phyloP scores from a whole-genome alignment of 2,113 vertebrate genomes.

The Synodontis membranacea region DNA sequence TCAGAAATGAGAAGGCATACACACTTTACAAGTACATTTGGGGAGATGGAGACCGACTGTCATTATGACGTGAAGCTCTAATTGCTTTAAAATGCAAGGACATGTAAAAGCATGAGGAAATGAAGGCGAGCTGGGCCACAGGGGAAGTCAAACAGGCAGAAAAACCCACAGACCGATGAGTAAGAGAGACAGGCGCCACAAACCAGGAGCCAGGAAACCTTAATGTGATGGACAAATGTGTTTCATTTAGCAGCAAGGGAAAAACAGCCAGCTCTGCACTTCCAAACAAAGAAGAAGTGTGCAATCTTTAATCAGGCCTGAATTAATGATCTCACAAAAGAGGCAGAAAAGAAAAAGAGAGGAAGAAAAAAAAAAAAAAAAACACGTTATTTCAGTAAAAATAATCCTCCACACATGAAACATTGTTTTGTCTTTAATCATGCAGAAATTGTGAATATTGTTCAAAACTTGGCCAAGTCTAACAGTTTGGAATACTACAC shows the following conservation, averaged over 20 bases:
- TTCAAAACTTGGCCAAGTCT: constrained; percentile 13
- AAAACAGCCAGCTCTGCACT: not conserved
- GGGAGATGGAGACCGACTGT: constrained; percentile 64
- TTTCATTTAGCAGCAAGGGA: constrained; percentile 31
- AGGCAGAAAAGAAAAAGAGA: not conserved
- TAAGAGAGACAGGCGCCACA: constrained; percentile 57
- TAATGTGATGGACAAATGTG: constrained; percentile 43
- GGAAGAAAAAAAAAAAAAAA: not conserved
- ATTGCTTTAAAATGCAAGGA: constrained; percentile 66
- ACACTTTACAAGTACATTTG: constrained; percentile 57
- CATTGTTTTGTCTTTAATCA: constrained; percentile 15
- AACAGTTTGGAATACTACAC: constrained; percentile 10
- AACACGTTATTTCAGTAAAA: constrained; percentile 18
- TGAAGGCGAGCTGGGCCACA: constrained; percentile 49
- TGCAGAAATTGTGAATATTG: constrained; percentile 17
- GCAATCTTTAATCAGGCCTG: constrained; percentile 6
- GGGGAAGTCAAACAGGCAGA: constrained; percentile 48
- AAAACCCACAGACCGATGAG: constrained; percentile 50
- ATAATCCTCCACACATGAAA: constrained; percentile 7
- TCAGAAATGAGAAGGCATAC: constrained; percentile 47
- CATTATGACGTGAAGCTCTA: constrained; percentile 61
- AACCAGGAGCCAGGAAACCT: constrained; percentile 54
- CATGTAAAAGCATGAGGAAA: constrained; percentile 54
- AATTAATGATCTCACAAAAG: constrained; percentile 22
- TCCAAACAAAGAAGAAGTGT: not conserved